Evolutionary conservation across 2,888 invertebrate genomes (phyloP), one percentile per base, ranked within the genome.

Genomic region (Boloria selene): DNA sequence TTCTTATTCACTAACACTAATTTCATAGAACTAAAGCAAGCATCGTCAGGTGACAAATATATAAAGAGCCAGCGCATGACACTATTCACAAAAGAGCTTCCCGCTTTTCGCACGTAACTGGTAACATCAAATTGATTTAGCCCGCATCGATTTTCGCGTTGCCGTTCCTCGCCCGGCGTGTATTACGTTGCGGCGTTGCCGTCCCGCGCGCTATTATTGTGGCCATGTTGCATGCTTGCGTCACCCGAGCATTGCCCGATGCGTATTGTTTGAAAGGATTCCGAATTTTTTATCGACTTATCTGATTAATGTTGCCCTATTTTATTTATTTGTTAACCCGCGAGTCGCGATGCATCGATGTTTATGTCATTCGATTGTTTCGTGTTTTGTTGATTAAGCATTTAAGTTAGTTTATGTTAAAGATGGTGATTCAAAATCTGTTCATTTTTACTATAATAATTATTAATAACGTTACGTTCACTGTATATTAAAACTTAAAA

Each of bases 141-240:
- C 63, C 67, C 64, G 64, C 71, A 74, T 74, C 74, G 75, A 76
- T 76, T 73, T 70, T 44, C 69, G 70, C 63, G 72, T 70, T 72
- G 73, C 72, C 72, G 62, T 63, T 56, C 69, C 60, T 62, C 44
- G 53, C 74, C 18, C 75, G 77, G 71, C 83, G 49, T n/a, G 47
- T n/a, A n/a, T n/a, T n/a, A n/a, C n/a, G 22, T 81, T 77, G 83
- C 81, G 78, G 58, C 74, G 86, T 85, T 87, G 86, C 84, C 88
- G 73, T 72, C 76, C 79, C 73, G 79, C 71, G 69, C 75, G 69
- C 70, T 65, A 65, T 68, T 65, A 47, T 65, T 49, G 63, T 67
- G 58, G 66, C 62, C 51, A 31, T 58, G 63, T 67, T 68, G 64
- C 67, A 65, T 58, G 65, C 70, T 72, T 72, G 70, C 72, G 72